Evolutionary conservation across 2,113 vertebrate genomes (phyloP).

Genomic region (Scatophagus argus): DNA sequence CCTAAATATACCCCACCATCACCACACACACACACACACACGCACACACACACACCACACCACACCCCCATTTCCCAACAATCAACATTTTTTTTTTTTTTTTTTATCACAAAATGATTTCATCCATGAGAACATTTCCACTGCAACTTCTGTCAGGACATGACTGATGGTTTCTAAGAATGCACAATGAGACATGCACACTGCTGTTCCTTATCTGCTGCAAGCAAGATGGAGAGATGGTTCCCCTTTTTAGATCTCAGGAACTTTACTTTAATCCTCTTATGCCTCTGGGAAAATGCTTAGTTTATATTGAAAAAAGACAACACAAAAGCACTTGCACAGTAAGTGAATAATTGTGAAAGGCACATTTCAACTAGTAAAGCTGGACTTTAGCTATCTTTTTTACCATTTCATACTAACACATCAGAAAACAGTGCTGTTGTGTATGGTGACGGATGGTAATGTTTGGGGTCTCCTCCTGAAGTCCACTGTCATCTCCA

Average conservation of each 20-base stretch:
- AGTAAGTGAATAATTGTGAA: not conserved
- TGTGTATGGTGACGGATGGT: too few species aligned
- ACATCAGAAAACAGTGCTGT: too few species aligned
- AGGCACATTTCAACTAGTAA: not conserved
- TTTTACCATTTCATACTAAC: too few species aligned
- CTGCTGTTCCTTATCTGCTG: not conserved
- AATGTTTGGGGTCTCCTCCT: too few species aligned
- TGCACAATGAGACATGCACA: conserved; percentile 7
- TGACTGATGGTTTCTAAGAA: conserved; percentile 8
- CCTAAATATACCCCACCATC: conserved; percentile 27
- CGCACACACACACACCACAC: not conserved
- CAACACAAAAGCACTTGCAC: not conserved
- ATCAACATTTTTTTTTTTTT: too few species aligned
- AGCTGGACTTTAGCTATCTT: not conserved
- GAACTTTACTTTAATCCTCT: not conserved
- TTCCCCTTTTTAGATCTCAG: not conserved
- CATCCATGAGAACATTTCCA: conserved; percentile 28
- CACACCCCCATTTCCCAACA: too few species aligned
- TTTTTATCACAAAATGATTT: conserved; percentile 32
- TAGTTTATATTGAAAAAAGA: not conserved
- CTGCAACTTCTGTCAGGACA: conserved; percentile 30
- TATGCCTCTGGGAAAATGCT: not conserved
- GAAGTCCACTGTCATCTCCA: too few species aligned
- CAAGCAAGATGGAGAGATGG: not conserved
- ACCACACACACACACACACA: not conserved